A percentile compares a stretch with the other conserved stretches of the same genome.
phyloP scores from a whole-genome alignment of 2,113 vertebrate species.

The Hiodon tergisus region DNA sequence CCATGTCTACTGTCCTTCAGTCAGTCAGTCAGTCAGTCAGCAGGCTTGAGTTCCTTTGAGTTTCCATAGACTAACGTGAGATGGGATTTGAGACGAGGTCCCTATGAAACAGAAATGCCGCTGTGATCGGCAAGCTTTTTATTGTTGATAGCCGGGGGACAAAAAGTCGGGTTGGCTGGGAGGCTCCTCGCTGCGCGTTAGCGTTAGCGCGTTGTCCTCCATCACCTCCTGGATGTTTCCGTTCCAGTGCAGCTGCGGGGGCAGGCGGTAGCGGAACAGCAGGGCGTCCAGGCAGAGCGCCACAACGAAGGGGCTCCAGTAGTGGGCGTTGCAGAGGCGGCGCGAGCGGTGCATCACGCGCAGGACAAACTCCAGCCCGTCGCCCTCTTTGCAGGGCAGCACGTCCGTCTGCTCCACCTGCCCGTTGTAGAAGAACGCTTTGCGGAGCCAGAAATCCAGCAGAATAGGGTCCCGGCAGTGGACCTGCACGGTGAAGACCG shows the following conservation, averaged over 20 bases:
- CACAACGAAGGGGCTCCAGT: conserved; percentile 45
- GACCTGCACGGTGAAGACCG: conserved; percentile 36
- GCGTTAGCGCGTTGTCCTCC: conserved; percentile 38
- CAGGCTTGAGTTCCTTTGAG: too few species aligned
- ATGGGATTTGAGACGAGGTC: too few species aligned
- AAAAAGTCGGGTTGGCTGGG: neutral
- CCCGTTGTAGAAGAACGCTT: conserved; percentile 42
- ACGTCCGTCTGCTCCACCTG: conserved; percentile 43
- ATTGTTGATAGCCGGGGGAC: too few species aligned
- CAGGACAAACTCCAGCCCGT: conserved; percentile 40
- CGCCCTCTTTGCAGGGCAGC: conserved; percentile 15
- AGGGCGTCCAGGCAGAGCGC: conserved; percentile 43
- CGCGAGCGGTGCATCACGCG: conserved; percentile 40
- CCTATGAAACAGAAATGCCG: too few species aligned
- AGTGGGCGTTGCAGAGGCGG: conserved; percentile 40
- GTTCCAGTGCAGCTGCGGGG: conserved; percentile 31
- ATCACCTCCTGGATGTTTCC: conserved; percentile 39
- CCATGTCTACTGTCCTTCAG: too few species aligned
- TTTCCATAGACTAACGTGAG: too few species aligned
- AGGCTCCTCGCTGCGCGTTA: conserved; percentile 27
- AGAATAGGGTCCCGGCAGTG: conserved; percentile 30
- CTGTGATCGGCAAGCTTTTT: too few species aligned
- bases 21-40: too few species aligned
- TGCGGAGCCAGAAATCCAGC: conserved; percentile 38
- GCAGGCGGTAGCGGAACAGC: conserved; percentile 38